Base-by-base conservation (phyloP, 1,140 invertebrate genomes). In the Lepidurus arcticus region DNA sequence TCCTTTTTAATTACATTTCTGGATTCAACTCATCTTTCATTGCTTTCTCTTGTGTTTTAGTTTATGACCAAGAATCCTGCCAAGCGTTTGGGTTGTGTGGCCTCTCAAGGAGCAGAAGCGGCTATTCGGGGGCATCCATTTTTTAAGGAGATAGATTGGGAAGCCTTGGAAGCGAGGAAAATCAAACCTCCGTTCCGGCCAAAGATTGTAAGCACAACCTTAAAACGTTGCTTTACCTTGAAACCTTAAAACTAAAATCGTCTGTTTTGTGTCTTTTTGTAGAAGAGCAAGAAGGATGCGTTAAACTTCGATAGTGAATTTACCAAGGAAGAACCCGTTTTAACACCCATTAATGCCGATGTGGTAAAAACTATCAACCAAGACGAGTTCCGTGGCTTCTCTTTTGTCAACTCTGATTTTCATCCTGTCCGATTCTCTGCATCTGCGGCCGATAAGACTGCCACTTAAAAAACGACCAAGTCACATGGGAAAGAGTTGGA, bases 281-380 rank as follows among this genome's bases (percentile, higher is more conserved):
- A 99, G 97, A 97, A 96, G 92, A 96, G 92, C 84, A 93, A 95
- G 87, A 94, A 94, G 84, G 98, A 99, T 87, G 96, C 96, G 73
- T 90, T 95, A 81, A 99, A 99, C 88, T 99, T 99, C 87, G 98
- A 99, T 87, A 91, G 96, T 13, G 98, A 99, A 88, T 99, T 99
- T 85, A 99, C 98, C 8, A 96, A 96, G 85, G 98, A 99, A 87
- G 97, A 99, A 82, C 97, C 98, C 7, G 90, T 93, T 24, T 87
- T 99, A 78, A 99, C 98, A 24, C 97, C 97, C 9, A 92, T 99
- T 65, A 92, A 96, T 82, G 87, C 91, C 44, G 94, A 97, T 82
- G 92, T 96, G 78, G 89, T 98, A 74, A 90, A 92, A 80, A 93
- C 93, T 80, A 98, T 99, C 83, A 98, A 98, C 88, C 95, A 98